phyloP scores from a whole-genome alignment of 2,888 invertebrate genomes.

The Chymomyza fuscimana region DNA sequence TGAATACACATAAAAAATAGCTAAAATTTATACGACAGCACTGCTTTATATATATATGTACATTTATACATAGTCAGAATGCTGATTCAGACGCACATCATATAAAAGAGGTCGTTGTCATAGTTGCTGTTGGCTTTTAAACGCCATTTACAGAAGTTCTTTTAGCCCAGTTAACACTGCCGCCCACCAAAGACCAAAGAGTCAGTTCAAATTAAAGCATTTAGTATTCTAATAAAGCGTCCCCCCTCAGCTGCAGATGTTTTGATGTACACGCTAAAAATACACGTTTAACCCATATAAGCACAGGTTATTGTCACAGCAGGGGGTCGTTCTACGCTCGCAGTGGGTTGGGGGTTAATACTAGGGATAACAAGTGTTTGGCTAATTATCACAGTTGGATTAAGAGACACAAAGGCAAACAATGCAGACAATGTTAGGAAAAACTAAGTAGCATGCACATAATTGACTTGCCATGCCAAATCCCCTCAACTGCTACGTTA shows the following conservation, averaged over 20 bases:
- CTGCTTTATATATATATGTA: not conserved
- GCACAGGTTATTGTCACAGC: conserved; percentile 55
- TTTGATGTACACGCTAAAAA: conserved; percentile 37
- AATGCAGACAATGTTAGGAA: conserved; percentile 16
- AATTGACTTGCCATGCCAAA: conserved; percentile 60
- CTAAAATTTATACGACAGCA: not conserved
- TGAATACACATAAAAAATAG: not conserved
- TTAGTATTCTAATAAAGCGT: conserved; percentile 33
- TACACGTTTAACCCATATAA: conserved; percentile 49
- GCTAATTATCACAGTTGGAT: conserved; percentile 57
- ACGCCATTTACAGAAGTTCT: not conserved
- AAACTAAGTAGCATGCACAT: conserved; percentile 44
- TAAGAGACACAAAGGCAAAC: conserved; percentile 33
- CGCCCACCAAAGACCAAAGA: not conserved
- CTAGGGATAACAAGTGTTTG: conserved; percentile 51
- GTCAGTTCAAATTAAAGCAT: conserved; percentile 6
- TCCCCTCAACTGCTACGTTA: not conserved
- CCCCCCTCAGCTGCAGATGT: not conserved
- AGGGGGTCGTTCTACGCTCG: not conserved
- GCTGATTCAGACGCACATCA: not conserved
- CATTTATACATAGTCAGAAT: not conserved
- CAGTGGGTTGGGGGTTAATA: not conserved
- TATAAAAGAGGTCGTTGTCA: not conserved
- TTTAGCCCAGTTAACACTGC: not conserved
- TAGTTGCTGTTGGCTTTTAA: not conserved